phyloP scores from a whole-genome alignment of 2,113 vertebrate species.

The Vombatus ursinus region DNA sequence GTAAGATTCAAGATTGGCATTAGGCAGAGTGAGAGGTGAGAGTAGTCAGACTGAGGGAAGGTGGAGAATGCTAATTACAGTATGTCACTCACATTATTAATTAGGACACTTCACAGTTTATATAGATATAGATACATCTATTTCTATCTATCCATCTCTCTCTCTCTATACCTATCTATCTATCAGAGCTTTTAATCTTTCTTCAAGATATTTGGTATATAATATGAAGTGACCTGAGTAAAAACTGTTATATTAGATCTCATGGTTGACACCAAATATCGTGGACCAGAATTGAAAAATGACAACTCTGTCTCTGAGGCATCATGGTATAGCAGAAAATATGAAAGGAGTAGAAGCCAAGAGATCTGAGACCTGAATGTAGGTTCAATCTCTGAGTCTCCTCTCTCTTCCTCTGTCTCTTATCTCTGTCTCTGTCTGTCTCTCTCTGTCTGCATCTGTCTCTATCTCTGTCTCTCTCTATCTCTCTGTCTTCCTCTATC shows the following conservation, averaged over 20 bases:
- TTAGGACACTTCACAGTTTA: background rate
- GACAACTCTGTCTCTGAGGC: background rate
- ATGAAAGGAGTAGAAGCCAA: background rate
- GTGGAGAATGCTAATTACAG: background rate
- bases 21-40: slow-evolving; percentile 49
- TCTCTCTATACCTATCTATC: too few relatives aligned
- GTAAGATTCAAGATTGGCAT: slow-evolving; percentile 67
- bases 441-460: too few relatives aligned
- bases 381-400: background rate
- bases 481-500: too few relatives aligned
- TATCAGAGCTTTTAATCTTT: background rate
- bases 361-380: background rate
- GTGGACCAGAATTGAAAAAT: background rate
- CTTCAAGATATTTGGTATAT: background rate
- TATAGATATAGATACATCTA: too few relatives aligned
- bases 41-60: background rate
- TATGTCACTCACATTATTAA: background rate
- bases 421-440: background rate
- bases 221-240: background rate
- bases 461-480: too few relatives aligned
- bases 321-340: background rate
- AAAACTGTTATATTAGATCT: background rate
- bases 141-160: too few relatives aligned
- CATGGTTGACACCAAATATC: background rate
- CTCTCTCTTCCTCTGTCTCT: background rate